Conservation (phyloP, 2,888 invertebrate genomes). For the Zootermopsis nevadensis region DNA sequence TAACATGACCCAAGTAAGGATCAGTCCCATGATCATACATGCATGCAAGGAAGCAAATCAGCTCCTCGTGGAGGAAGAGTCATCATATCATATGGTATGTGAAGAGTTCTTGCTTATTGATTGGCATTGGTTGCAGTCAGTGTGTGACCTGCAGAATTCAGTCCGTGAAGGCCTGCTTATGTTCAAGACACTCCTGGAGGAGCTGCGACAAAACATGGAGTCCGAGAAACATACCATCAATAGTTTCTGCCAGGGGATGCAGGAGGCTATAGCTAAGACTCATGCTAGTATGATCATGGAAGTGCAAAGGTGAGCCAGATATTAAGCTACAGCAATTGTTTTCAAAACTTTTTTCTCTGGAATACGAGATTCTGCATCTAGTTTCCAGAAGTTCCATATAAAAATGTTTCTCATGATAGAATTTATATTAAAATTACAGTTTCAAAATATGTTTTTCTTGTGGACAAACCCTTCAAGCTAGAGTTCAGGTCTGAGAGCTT, state of each 20-base stretch:
- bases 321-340: too few species aligned
- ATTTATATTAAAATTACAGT: too few species aligned
- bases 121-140: conserved; percentile 59
- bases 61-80: not conserved
- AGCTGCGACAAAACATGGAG: conserved; percentile 73
- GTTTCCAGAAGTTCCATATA: too few species aligned
- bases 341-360: too few species aligned
- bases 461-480: too few species aligned
- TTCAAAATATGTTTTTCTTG: too few species aligned
- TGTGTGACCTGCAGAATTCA: conserved; percentile 73
- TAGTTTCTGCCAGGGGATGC: conserved; percentile 74
- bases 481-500: too few species aligned
- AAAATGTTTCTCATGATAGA: too few species aligned
- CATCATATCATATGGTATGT: not conserved
- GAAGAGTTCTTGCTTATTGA: conserved; percentile 27
- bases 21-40: conserved; percentile 6
- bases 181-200: conserved; percentile 74
- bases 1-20: not conserved
- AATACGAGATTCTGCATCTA: too few species aligned
- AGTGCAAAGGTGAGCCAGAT: conserved; percentile 69
- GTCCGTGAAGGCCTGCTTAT: conserved; percentile 75
- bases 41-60: conserved; percentile 10
- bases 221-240: conserved; percentile 74
- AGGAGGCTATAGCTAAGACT: conserved; percentile 75
- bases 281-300: conserved; percentile 74